Conservation (phyloP, 2,113 vertebrate species). For the Anser cygnoides region DNA sequence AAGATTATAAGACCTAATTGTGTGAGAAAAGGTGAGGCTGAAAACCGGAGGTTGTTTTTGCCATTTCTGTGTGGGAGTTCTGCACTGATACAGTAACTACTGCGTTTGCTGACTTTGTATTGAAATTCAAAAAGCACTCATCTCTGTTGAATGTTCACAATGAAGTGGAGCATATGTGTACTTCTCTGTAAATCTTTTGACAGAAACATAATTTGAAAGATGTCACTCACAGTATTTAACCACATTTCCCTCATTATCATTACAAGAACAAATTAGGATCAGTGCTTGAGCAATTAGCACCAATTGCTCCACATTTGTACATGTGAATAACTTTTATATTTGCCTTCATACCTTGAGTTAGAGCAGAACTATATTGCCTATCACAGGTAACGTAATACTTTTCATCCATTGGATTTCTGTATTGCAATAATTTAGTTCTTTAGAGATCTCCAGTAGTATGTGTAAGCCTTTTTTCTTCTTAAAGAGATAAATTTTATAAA, state of each 20-base stretch:
- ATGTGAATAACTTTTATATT: not conserved
- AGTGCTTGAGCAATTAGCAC: slow-evolving; percentile 20
- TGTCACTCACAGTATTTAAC: not conserved
- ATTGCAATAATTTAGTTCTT: not conserved
- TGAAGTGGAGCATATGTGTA: not conserved
- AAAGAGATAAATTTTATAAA: not conserved
- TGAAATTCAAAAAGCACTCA: not conserved
- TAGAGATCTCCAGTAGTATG: not conserved
- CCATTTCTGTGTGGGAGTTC: not conserved
- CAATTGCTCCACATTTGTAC: not conserved
- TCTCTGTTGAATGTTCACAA: rapidly evolving
- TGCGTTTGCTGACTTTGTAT: not conserved
- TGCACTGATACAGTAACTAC: not conserved
- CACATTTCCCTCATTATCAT: not conserved
- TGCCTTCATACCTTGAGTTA: not conserved
- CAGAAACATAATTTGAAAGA: not conserved
- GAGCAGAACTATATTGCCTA: not conserved
- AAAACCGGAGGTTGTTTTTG: not conserved
- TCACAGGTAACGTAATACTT: not conserved
- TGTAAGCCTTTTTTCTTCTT: not conserved
- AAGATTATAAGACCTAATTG: not conserved
- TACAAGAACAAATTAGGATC: not conserved
- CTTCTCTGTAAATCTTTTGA: slow-evolving; percentile 13
- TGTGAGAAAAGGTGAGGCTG: not conserved
- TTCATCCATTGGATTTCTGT: not conserved